phyloP scores from a whole-genome alignment of 2,113 vertebrate genomes.

The Brachionichthys hirsutus region DNA sequence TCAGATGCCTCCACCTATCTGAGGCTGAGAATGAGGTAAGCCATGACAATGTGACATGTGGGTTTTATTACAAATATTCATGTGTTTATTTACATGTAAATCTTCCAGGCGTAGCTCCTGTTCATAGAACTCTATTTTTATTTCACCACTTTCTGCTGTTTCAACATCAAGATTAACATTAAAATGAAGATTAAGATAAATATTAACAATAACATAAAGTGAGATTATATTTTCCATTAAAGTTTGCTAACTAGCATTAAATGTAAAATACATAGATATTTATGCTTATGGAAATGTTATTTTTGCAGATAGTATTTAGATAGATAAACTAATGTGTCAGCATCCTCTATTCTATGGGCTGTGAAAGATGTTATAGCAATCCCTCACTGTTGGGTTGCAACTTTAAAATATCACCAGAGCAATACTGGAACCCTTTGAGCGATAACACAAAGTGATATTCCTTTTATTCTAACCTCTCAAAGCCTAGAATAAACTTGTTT shows the following conservation, averaged over 20 bases:
- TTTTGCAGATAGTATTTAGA: neutral
- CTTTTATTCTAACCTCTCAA: too few relatives aligned
- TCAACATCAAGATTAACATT: too few relatives aligned
- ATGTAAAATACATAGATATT: neutral
- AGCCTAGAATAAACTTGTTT: too few relatives aligned
- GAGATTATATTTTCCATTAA: neutral
- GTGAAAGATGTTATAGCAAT: neutral
- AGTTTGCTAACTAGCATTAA: neutral
- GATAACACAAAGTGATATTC: too few relatives aligned
- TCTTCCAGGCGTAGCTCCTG: too few relatives aligned
- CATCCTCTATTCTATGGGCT: neutral
- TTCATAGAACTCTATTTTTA: too few relatives aligned
- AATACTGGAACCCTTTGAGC: too few relatives aligned
- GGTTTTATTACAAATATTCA: neutral
- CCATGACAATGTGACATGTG: neutral
- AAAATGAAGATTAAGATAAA: neutral
- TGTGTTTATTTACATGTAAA: neutral
- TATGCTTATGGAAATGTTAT: neutral
- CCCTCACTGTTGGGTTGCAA: neutral
- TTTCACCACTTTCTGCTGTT: too few relatives aligned
- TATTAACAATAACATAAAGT: too few relatives aligned
- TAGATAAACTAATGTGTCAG: neutral
- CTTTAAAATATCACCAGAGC: too few relatives aligned
- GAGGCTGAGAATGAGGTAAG: neutral
- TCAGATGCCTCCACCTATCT: conserved; percentile 13